These are phyloP conservation scores for Volucella inflata DNA, from an alignment of 2,888 invertebrate genomes.

Conservation along the genomic window DNA sequence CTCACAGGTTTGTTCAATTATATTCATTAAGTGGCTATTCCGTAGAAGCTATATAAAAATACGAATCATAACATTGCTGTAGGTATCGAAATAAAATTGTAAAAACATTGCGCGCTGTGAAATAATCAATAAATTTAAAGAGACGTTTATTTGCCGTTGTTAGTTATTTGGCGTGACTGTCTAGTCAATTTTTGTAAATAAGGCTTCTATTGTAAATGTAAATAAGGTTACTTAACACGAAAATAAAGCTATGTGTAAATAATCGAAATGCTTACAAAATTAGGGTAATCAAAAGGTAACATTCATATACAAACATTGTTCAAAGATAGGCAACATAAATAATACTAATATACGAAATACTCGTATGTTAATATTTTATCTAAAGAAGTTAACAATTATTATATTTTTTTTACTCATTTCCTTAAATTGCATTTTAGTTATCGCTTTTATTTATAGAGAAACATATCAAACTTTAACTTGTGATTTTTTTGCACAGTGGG, in stretches of 20 bases:
- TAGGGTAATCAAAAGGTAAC: slow-evolving; percentile 14
- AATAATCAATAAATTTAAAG: slow-evolving; percentile 52
- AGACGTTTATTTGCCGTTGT: not conserved
- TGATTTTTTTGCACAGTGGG: too few relatives aligned
- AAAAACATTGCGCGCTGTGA: slow-evolving; percentile 60
- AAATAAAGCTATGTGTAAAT: slow-evolving; percentile 13
- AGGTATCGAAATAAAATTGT: slow-evolving; percentile 20
- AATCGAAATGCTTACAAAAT: slow-evolving; percentile 30
- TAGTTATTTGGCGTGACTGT: not conserved
- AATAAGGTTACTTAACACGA: slow-evolving; percentile 2
- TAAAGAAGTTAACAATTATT: slow-evolving; percentile 32
- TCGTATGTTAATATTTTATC: not conserved
- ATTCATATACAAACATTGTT: too few relatives aligned
- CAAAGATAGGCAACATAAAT: not conserved
- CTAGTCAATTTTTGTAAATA: slow-evolving; percentile 35
- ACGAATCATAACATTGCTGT: not conserved
- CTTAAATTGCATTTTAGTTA: not conserved
- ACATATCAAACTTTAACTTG: too few relatives aligned
- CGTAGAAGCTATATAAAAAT: not conserved
- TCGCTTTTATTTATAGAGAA: too few relatives aligned
- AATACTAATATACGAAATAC: not conserved
- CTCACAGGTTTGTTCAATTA: not conserved
- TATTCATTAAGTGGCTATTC: not conserved
- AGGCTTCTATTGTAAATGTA: slow-evolving; percentile 24
- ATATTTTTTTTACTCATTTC: not conserved